These are phyloP conservation scores for Meandrusa payeni DNA, from an alignment of 2,888 invertebrate genomes.

Conservation along the genomic window DNA sequence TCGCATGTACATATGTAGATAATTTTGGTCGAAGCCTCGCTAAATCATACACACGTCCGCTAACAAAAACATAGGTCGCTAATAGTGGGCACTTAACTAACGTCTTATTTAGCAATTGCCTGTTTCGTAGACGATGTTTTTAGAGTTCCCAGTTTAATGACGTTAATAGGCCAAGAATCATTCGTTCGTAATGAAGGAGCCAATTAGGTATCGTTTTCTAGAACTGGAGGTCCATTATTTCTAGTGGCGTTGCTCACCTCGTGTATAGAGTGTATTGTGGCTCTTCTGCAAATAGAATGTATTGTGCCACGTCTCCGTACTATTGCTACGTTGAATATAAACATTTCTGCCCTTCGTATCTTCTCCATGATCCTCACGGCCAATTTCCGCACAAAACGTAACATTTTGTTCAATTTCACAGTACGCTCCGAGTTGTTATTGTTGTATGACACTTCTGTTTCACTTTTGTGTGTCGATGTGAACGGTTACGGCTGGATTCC, in stretches of 20 bases:
- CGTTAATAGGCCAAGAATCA: conserved; percentile 11
- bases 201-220: conserved; percentile 16
- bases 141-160: conserved; percentile 13
- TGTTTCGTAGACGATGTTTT: conserved; percentile 7
- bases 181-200: conserved; percentile 5
- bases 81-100: conserved; percentile 6
- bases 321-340: conserved; percentile 51
- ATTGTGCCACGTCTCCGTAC: conserved; percentile 49
- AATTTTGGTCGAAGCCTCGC: too few relatives aligned
- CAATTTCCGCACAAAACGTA: conserved; percentile 50
- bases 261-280: conserved; percentile 59
- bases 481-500: conserved; percentile 47
- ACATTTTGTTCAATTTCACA: conserved; percentile 40
- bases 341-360: conserved; percentile 51
- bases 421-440: not conserved
- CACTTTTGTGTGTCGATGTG: not conserved
- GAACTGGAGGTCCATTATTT: conserved; percentile 1
- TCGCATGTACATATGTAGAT: too few relatives aligned
- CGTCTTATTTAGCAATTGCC: conserved; percentile 13
- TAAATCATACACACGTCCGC: not conserved
- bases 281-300: conserved; percentile 57
- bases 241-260: conserved; percentile 51
- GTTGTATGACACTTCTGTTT: not conserved
- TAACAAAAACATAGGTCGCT: conserved; percentile 1
- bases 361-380: conserved; percentile 48